Evolutionary conservation across 2,888 invertebrate species (phyloP).

Genomic region (Nephrotoma flavescens): DNA sequence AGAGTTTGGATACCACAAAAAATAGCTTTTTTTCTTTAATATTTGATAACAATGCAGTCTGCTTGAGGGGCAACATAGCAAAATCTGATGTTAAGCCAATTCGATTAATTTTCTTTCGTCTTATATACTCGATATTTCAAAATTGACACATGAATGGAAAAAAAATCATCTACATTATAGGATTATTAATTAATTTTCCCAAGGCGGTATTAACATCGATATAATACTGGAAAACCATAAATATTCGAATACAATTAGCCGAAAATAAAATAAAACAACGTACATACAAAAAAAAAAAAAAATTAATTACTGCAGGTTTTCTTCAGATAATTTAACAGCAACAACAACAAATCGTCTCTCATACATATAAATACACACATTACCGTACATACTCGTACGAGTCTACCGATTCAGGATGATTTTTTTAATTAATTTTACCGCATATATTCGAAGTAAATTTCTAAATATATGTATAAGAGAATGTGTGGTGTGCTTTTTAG

Average conservation of each 20-base stretch:
- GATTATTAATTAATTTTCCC: background rate
- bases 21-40: background rate
- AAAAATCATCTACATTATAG: background rate
- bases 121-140: background rate
- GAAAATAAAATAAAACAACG: background rate
- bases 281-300: background rate
- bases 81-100: background rate
- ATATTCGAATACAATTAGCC: background rate
- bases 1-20: background rate
- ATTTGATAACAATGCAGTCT: background rate
- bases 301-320: background rate
- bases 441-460: background rate
- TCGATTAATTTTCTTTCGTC: background rate
- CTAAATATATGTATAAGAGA: background rate
- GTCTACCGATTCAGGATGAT: background rate
- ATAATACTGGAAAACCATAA: background rate
- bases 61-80: background rate
- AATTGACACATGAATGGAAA: background rate
- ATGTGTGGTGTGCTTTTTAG: background rate
- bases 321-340: background rate
- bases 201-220: background rate
- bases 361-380: background rate
- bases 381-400: background rate
- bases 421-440: background rate
- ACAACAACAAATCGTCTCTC: background rate